Evolutionary conservation across 92 coral and sea anemone species (phyloP).

Genomic region (Palythoa heliodiscus): DNA sequence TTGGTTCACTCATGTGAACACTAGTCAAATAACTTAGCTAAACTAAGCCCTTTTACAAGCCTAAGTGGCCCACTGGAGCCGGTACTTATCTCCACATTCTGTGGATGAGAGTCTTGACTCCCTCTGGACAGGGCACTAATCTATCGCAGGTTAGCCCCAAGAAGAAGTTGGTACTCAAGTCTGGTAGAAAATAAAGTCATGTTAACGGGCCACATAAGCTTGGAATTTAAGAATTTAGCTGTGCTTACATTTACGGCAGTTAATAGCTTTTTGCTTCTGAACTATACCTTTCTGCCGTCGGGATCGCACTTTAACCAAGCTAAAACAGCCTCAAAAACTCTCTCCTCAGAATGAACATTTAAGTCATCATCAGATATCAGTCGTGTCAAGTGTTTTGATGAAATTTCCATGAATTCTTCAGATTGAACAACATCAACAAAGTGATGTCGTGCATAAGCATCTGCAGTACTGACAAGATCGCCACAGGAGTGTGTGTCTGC

Average conservation of each 20-base stretch:
- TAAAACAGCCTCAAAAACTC: slow-evolving; percentile 96
- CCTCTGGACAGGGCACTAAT: too few relatives aligned
- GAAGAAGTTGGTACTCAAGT: too few relatives aligned
- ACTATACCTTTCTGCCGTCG: slow-evolving; percentile 64
- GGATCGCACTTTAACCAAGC: slow-evolving; percentile 94
- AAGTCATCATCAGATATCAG: slow-evolving; percentile 86
- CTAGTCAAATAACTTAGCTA: too few relatives aligned
- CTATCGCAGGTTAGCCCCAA: too few relatives aligned
- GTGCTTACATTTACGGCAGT: neutral
- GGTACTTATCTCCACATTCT: too few relatives aligned
- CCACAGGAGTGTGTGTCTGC: slow-evolving; percentile 93
- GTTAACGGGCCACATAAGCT: too few relatives aligned
- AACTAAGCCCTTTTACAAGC: too few relatives aligned
- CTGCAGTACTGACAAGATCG: slow-evolving; percentile 75
- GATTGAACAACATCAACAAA: slow-evolving; percentile 94
- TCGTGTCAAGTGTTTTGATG: slow-evolving; percentile 76
- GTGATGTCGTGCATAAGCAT: slow-evolving; percentile 86
- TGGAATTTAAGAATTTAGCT: neutral
- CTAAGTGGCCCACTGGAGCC: too few relatives aligned
- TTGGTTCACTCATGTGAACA: too few relatives aligned
- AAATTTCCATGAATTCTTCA: slow-evolving; percentile 93
- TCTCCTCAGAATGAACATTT: slow-evolving; percentile 89
- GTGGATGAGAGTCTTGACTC: too few relatives aligned
- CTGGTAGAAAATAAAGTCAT: too few relatives aligned
- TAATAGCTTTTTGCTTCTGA: neutral